These are phyloP conservation scores for Pseudorhombus dupliciocellatus DNA, from an alignment of 2,113 vertebrate genomes.

Conservation along the genomic window DNA sequence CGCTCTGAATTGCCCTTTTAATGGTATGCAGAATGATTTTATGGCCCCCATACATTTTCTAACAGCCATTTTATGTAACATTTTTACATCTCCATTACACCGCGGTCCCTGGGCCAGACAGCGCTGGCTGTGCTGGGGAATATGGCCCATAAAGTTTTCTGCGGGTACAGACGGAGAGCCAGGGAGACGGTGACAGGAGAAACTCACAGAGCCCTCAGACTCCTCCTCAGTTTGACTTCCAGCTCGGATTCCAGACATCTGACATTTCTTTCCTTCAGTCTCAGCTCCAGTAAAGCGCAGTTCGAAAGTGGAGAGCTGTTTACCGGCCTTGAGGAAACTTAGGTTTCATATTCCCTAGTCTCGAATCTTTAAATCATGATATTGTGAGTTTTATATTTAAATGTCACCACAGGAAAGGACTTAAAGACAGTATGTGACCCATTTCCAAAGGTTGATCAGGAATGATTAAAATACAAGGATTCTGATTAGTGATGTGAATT, in stretches of 20 bases:
- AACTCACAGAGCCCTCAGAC: neutral
- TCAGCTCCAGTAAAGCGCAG: neutral
- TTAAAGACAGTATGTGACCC: no score
- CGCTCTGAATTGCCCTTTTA: slow-evolving; percentile 61
- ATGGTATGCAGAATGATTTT: slow-evolving; percentile 64
- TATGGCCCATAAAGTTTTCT: slow-evolving; percentile 62
- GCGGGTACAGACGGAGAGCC: slow-evolving; percentile 20
- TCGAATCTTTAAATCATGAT: neutral
- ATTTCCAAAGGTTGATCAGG: no score
- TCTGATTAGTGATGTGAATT: no score
- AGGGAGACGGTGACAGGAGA: slow-evolving; percentile 11
- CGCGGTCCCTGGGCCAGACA: slow-evolving; percentile 45
- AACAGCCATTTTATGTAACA: slow-evolving; percentile 67
- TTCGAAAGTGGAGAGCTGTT: slow-evolving; percentile 12
- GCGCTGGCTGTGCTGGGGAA: slow-evolving; percentile 51
- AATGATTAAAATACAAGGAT: no score
- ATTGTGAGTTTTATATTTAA: neutral
- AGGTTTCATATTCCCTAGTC: neutral
- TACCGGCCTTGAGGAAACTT: neutral
- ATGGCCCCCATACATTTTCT: slow-evolving; percentile 63
- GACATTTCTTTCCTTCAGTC: neutral
- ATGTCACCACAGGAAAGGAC: no score
- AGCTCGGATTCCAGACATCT: neutral
- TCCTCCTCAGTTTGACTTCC: neutral
- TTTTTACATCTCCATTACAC: slow-evolving; percentile 68